A percentile compares a stretch with the other conserved stretches of the same genome.
These are phyloP conservation scores for Chironomus striatipennis DNA, from an alignment of 1,140 invertebrate species.

Conservation along the genomic window DNA sequence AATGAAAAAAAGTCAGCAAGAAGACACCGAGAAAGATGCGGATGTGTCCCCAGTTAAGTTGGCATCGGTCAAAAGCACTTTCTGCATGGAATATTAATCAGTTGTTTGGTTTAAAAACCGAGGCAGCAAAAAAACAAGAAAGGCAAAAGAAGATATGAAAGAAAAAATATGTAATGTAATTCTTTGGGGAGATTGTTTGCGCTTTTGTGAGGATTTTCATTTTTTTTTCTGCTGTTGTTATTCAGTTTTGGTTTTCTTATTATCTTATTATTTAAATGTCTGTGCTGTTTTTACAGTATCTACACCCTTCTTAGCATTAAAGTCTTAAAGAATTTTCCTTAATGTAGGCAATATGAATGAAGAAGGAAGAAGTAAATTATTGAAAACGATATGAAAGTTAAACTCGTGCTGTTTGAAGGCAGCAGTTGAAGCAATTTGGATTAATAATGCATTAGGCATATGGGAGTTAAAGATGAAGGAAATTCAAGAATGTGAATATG, in stretches of 20 bases:
- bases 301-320: not conserved
- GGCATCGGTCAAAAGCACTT: not conserved
- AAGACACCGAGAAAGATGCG: not conserved
- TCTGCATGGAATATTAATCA: constrained; percentile 2
- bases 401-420: too few relatives aligned
- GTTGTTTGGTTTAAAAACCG: not conserved
- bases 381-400: too few relatives aligned
- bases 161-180: not conserved
- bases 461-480: too few relatives aligned
- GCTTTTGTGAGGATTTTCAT: too few relatives aligned
- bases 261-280: not conserved
- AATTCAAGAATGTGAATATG: too few relatives aligned
- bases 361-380: too few relatives aligned
- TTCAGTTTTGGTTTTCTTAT: constrained; percentile 5
- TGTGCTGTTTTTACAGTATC: not conserved
- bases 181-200: not conserved
- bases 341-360: too few relatives aligned
- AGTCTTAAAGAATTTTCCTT: too few relatives aligned
- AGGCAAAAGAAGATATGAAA: not conserved
- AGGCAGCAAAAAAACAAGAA: too few relatives aligned
- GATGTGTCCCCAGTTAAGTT: constrained; percentile 1
- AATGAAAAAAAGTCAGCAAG: too few relatives aligned
- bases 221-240: not conserved
- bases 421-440: too few relatives aligned
- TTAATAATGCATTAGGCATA: too few relatives aligned